Evolutionary conservation across 2,888 invertebrate genomes (phyloP), one percentile per base, ranked within the genome.

Genomic region (Agrilus mali): DNA sequence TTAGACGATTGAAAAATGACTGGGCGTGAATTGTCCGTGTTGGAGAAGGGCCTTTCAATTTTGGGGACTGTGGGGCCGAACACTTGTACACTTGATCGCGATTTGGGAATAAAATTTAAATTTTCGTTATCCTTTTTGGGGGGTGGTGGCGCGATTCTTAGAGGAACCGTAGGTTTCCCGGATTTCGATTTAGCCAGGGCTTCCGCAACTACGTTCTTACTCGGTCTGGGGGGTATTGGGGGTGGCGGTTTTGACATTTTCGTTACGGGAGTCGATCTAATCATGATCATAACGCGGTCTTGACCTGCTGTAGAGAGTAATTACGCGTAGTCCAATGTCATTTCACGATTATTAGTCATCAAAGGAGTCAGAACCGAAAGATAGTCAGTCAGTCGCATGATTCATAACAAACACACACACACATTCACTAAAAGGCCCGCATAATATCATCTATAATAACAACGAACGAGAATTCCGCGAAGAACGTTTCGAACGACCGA

Each of bases 141-240:
- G 10, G 27, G 27, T 27, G 27, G 27, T 27, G 27, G 27, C 10
- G 27, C 27, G 27, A 27, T 27, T 27, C 27, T 27, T 10, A 27
- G 10, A 27, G 27, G 27, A 10, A 27, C 27, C 27, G 27, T 27
- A 2, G 52, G 50, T 63, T 69, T 72, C 55, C 76, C 27, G 27
- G 27, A 5, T 27, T 27, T 70, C 42, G 75, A 72, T 66, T 81
- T 81, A 47, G 82, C 80, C 50, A 84, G 69, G 43, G 83, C 81
- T 66, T 81, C 82, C 43, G 80, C 80, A 43, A 82, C 79, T 58
- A 80, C 72, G 57, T 75, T 79, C 59, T 81, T 77, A 64, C 80
- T 82, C 44, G 86, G 86, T 57, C 86, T 73, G 53, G 86, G 86
- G 45, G 86, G 86, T 52, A 86, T 85, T 56, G 86, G 86, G 53